These are phyloP conservation scores for Centropristis striata DNA, from an alignment of 2,113 vertebrate species.

Conservation along the genomic window DNA sequence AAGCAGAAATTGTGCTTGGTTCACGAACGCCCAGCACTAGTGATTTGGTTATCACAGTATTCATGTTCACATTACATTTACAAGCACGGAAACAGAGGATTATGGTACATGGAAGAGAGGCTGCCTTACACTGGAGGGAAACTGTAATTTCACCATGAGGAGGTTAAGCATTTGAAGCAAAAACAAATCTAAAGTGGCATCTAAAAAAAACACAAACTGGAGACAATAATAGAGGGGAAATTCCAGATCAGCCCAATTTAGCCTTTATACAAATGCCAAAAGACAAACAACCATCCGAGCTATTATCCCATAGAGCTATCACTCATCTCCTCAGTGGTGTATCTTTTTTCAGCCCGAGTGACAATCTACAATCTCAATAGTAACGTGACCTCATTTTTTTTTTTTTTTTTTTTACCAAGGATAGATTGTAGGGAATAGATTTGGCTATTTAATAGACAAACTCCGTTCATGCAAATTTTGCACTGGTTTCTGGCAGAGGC, in stretches of 20 bases:
- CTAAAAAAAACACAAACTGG: constrained; percentile 49
- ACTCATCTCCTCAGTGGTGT: constrained; percentile 8
- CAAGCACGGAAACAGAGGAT: constrained; percentile 38
- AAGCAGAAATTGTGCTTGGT: neutral
- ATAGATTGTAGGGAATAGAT: neutral
- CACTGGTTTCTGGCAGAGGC: neutral
- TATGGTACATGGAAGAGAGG: constrained; percentile 5
- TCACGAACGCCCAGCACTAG: neutral
- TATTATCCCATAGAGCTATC: constrained; percentile 39
- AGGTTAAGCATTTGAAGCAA: constrained; percentile 50
- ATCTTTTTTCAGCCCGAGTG: constrained; percentile 29
- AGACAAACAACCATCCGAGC: constrained; percentile 43
- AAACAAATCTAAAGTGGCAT: constrained; percentile 48
- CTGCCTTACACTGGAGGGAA: neutral
- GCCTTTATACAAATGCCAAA: constrained; percentile 47
- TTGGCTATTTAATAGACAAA: constrained; percentile 34
- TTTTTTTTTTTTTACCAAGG: constrained; percentile 29
- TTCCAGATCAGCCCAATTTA: constrained; percentile 64
- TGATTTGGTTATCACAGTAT: constrained; percentile 30
- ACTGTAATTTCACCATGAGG: constrained; percentile 21
- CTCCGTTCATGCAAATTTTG: neutral
- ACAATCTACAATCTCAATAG: constrained; percentile 28
- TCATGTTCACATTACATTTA: constrained; percentile 32
- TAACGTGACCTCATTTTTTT: constrained; percentile 44
- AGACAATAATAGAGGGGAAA: constrained; percentile 55